phyloP scores from a whole-genome alignment of 2,888 invertebrate genomes.

The Caenorhabditis parvicauda region DNA sequence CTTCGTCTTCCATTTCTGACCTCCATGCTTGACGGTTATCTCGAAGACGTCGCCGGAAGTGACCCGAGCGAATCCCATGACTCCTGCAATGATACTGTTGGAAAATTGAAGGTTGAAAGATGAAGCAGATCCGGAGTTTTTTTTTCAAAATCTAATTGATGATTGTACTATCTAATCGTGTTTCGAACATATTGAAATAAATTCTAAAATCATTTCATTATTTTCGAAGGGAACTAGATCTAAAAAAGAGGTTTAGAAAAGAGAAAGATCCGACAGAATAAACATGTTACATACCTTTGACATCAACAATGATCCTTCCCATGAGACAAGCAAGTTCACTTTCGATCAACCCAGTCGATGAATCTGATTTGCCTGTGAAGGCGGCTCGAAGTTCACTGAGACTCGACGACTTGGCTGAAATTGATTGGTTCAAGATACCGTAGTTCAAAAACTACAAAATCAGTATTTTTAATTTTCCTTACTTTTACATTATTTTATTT shows the following conservation, averaged over 20 bases:
- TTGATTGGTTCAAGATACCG: background rate
- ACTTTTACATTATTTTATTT: too few relatives aligned
- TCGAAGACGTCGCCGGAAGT: constrained; percentile 70
- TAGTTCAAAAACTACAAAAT: too few relatives aligned
- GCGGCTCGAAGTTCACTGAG: constrained; percentile 42
- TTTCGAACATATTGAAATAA: background rate
- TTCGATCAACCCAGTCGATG: constrained; percentile 39
- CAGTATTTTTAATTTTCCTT: too few relatives aligned
- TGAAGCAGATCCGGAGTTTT: background rate
- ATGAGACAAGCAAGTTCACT: constrained; percentile 49
- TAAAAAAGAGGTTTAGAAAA: too few relatives aligned
- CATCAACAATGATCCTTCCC: constrained; percentile 54
- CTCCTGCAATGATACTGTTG: constrained; percentile 64
- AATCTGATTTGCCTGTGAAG: constrained; percentile 17
- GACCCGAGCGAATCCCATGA: constrained; percentile 70
- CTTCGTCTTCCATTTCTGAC: constrained; percentile 69
- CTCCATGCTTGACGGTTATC: constrained; percentile 68
- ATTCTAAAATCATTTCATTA: constrained; percentile 3
- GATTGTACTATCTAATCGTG: background rate
- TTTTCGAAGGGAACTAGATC: background rate
- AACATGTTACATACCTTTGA: constrained; percentile 58
- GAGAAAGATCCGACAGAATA: too few relatives aligned
- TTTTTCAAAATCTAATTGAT: background rate
- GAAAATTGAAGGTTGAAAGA: constrained; percentile 1
- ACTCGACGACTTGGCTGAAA: constrained; percentile 40